Conservation (phyloP, 2,888 invertebrate genomes). For the Pyralis farinalis region DNA sequence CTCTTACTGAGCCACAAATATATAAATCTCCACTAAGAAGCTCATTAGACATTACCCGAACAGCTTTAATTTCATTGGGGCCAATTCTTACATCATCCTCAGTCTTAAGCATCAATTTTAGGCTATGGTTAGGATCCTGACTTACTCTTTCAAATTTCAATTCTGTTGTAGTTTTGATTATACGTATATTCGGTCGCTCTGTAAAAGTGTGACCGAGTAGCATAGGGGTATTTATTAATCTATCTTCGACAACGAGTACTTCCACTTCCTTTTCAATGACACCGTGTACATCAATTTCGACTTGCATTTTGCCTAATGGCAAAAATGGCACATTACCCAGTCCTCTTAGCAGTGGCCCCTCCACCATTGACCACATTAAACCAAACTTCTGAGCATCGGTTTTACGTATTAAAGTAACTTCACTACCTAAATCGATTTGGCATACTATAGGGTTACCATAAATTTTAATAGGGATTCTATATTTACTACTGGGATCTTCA, state of each 20-base stretch:
- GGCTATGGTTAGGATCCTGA: no score
- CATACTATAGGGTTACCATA: neutral
- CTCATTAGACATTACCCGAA: no score
- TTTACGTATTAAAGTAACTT: conserved; percentile 17
- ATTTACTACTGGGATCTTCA: neutral
- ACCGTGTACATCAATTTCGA: conserved; percentile 17
- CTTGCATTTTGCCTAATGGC: conserved; percentile 13
- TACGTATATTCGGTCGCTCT: conserved; percentile 1
- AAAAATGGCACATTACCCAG: conserved; percentile 18
- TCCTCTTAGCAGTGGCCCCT: conserved; percentile 16
- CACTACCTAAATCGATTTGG: conserved; percentile 19
- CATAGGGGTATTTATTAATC: conserved; percentile 9
- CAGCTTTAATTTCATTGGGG: no score
- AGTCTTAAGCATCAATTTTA: no score
- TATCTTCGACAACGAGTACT: conserved; percentile 15
- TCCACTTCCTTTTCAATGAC: conserved; percentile 16
- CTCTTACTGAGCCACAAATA: neutral
- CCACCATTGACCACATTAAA: conserved; percentile 11
- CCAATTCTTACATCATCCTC: no score
- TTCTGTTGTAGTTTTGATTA: conserved; percentile 3
- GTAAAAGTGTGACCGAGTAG: conserved; percentile 4
- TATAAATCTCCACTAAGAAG: neutral
- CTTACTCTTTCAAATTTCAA: conserved; percentile 2
- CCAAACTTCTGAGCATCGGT: conserved; percentile 16
- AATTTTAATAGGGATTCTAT: neutral